Evolutionary conservation across 2,888 invertebrate species (phyloP).

Genomic region (Tupiocoris notatus): DNA sequence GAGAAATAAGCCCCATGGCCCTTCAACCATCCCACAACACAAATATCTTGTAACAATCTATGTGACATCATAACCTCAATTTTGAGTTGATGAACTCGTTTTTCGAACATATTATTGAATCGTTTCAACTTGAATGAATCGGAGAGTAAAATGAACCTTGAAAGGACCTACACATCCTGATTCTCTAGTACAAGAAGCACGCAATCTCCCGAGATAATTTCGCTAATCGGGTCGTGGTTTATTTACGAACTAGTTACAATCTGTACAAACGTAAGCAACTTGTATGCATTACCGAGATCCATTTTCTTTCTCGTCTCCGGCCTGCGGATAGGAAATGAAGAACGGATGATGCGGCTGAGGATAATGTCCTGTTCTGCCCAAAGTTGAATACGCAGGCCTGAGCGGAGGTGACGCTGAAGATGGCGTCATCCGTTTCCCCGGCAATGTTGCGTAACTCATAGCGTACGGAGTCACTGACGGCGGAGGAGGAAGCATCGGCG

Average conservation of each 20-base stretch:
- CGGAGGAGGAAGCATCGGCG: slow-evolving; percentile 57
- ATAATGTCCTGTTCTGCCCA: slow-evolving; percentile 57
- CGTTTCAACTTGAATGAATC: no score
- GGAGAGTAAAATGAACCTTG: no score
- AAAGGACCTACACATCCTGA: no score
- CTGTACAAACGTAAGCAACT: no score
- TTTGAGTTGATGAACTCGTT: no score
- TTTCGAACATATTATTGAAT: no score
- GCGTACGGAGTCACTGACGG: slow-evolving; percentile 56
- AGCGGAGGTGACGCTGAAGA: slow-evolving; percentile 57
- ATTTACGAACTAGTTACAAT: no score
- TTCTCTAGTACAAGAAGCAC: no score
- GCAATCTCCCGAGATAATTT: background rate
- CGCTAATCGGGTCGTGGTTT: background rate
- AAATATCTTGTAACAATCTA: no score
- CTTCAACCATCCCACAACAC: no score
- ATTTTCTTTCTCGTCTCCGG: slow-evolving; percentile 60
- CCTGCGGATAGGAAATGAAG: slow-evolving; percentile 62
- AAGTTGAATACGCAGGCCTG: slow-evolving; percentile 59
- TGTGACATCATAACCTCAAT: no score
- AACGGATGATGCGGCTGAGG: slow-evolving; percentile 58
- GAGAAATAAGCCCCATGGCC: no score
- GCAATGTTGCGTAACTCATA: slow-evolving; percentile 57
- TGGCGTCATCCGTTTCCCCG: slow-evolving; percentile 50
- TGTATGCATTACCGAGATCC: slow-evolving; percentile 35